Percentiles rank a stretch among this genome's conserved stretches.
Conservation (phyloP, 2,797 vertebrate genomes). For the Esox masquinongy region DNA sequence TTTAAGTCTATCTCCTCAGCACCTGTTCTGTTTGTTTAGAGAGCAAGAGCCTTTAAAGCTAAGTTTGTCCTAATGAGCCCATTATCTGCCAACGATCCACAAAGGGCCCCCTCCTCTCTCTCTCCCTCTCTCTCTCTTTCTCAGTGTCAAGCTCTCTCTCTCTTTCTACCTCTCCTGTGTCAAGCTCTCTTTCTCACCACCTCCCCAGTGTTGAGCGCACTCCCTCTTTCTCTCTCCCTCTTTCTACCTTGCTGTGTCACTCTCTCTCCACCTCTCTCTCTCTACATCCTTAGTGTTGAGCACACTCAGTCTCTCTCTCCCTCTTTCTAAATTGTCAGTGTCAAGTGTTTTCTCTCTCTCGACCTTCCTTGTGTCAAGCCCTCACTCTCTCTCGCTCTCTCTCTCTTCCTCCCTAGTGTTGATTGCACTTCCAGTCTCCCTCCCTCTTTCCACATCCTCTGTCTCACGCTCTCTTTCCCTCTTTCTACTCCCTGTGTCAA, state of each 20-base stretch:
- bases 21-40: slow-evolving; percentile 78
- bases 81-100: slow-evolving; percentile 82
- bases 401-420: slow-evolving; percentile 43
- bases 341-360: neutral
- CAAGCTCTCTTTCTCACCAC: no score
- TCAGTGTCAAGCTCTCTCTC: neutral
- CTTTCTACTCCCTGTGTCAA: slow-evolving; percentile 40
- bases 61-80: slow-evolving; percentile 78
- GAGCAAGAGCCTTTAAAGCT: slow-evolving; percentile 77
- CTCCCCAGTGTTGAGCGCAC: neutral
- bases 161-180: neutral
- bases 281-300: neutral
- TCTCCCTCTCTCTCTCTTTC: slow-evolving; percentile 12
- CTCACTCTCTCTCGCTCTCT: slow-evolving; percentile 11
- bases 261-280: neutral
- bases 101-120: slow-evolving; percentile 57
- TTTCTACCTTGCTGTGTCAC: neutral
- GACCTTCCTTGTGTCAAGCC: neutral
- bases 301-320: neutral
- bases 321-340: slow-evolving; percentile 3
- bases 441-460: neutral
- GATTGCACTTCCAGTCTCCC: no score
- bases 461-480: slow-evolving; percentile 27
- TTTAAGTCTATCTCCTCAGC: slow-evolving; percentile 75
- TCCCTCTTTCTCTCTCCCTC: neutral